Percentiles rank a stretch among this genome's conserved stretches.
Conservation (phyloP, 2,888 invertebrate genomes). For the Scelioninae gen. 1 region DNA sequence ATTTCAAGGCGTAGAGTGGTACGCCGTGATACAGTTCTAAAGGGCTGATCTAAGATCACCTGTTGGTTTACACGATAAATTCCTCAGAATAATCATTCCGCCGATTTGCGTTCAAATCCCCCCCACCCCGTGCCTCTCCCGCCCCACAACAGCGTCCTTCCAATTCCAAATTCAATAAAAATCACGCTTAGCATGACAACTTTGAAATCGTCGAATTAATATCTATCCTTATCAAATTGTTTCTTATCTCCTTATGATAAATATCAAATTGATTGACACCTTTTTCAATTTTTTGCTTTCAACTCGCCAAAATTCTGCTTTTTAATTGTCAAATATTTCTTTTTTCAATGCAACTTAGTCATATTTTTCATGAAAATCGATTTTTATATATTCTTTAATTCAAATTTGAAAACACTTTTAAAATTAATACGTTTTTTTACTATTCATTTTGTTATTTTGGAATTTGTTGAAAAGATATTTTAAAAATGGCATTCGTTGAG, state of each 20-base stretch:
- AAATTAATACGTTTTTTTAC: no score
- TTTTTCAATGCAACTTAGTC: no score
- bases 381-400: no score
- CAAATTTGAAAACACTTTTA: no score
- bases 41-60: constrained; percentile 74
- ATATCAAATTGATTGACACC: constrained; percentile 54
- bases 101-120: constrained; percentile 58
- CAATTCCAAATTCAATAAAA: constrained; percentile 66
- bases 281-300: no score
- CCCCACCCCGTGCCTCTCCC: not conserved
- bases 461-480: no score
- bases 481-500: no score
- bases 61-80: constrained; percentile 81
- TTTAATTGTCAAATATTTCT: no score
- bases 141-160: constrained; percentile 33
- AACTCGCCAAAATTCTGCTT: no score
- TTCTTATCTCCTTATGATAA: constrained; percentile 59
- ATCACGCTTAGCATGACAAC: constrained; percentile 67
- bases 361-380: no score
- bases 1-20: constrained; percentile 73
- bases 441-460: no score
- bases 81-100: constrained; percentile 72
- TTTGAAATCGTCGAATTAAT: constrained; percentile 66
- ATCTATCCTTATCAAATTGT: constrained; percentile 66
- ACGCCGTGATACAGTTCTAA: constrained; percentile 73